These are phyloP conservation scores for Oncorhynchus gorbuscha DNA, from an alignment of 2,113 vertebrate genomes.

Conservation along the genomic window DNA sequence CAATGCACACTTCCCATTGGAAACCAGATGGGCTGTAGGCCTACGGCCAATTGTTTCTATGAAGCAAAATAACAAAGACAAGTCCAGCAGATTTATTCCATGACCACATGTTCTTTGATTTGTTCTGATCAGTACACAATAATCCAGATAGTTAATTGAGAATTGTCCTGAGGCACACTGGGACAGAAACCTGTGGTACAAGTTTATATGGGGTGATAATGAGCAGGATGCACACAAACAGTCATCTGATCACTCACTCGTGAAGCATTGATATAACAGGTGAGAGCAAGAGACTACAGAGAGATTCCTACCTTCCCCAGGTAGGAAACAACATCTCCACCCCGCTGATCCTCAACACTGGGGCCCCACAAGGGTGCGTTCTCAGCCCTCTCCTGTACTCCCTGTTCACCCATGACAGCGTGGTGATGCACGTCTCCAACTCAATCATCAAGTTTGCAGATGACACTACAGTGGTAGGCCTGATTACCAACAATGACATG, in stretches of 20 bases:
- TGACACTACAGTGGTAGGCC: no score
- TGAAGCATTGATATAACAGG: constrained; percentile 18
- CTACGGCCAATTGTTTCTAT: not conserved
- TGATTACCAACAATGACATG: no score
- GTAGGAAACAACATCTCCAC: no score
- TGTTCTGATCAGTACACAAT: constrained; percentile 1
- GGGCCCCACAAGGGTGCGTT: no score
- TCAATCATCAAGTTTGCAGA: no score
- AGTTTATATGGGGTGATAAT: constrained; percentile 20
- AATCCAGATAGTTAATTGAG: constrained; percentile 5
- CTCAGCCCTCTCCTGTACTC: no score
- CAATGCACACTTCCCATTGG: not conserved
- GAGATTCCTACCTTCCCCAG: not conserved
- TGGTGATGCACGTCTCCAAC: no score
- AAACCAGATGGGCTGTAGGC: not conserved
- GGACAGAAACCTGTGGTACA: constrained; percentile 30
- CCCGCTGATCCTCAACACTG: no score
- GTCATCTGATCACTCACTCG: constrained; percentile 22
- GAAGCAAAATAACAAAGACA: not conserved
- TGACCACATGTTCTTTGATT: constrained; percentile 9
- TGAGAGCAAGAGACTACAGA: not conserved
- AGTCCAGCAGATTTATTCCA: constrained; percentile 24
- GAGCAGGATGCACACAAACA: constrained; percentile 3
- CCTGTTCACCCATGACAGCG: no score
- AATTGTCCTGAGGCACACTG: no score